Evolutionary conservation across 64 coral and sea anemone genomes (phyloP).

Genomic region (Catalaphyllia jardinei): DNA sequence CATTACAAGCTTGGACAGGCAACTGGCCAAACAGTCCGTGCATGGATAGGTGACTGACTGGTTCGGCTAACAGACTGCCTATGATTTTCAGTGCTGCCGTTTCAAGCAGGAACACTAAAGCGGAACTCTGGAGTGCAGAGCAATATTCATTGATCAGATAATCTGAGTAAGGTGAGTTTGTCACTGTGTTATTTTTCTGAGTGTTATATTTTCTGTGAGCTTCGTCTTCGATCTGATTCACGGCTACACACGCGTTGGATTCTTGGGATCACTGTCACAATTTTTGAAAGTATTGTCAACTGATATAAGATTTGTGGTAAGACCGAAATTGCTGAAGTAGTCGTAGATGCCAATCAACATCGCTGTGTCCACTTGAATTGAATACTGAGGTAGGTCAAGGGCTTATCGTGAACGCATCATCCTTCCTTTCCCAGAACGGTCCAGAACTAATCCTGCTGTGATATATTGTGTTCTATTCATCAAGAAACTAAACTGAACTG

Average conservation of each 20-base stretch:
- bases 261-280: background rate
- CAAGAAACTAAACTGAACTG: too few species aligned
- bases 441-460: too few species aligned
- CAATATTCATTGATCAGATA: background rate
- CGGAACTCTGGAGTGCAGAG: background rate
- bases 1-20: conserved; percentile 3
- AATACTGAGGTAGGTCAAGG: too few species aligned
- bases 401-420: too few species aligned
- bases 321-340: too few species aligned
- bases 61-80: background rate
- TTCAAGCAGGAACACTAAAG: background rate
- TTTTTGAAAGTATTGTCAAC: too few species aligned
- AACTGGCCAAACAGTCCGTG: background rate
- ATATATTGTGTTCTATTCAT: too few species aligned
- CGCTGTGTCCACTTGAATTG: too few species aligned
- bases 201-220: background rate
- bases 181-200: background rate
- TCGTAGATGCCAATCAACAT: too few species aligned
- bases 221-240: background rate
- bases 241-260: background rate
- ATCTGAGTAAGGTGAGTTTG: background rate
- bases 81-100: background rate
- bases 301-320: too few species aligned
- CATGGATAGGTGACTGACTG: background rate
- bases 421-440: too few species aligned